Base-by-base conservation (phyloP, 2,888 invertebrate species). In the Mactromeris polynyma region DNA sequence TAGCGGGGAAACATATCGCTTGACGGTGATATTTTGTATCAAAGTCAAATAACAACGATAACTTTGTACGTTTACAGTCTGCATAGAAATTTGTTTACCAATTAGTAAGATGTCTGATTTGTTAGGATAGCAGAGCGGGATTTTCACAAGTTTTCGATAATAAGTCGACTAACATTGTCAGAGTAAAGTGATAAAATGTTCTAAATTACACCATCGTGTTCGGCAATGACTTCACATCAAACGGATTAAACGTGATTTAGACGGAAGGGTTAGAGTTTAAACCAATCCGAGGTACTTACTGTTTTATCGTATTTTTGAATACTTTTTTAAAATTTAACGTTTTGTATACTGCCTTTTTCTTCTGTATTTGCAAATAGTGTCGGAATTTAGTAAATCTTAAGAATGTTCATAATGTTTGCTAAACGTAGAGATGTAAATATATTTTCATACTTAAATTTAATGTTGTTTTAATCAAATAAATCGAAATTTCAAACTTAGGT, bases 141-240 rank as follows among this genome's bases (percentile, higher is more conserved):
- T 58, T 85, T 85, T 85, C 85, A 81, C 85, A 81, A 46, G 69
- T 54, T 80, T 85, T 85, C 33, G 81, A 81, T 69, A 82, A 69
- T 33, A 85, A 79, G 80, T 85, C 33, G 31, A 46, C 31, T 40
- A 40, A 26, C 79, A 33, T 64, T 85, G 69, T 85, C 85, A 81
- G 46, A 81, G 36, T 38, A 36, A 33, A 82, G 69, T 69, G 64
- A 82, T 82, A 64, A 82, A 64, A 69, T n/a, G 40, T 17, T 82
- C 19, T 33, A 69, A 40, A 38, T 38, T 82, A 69, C 40, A n/a
- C 64, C 82, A 64, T 64, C 40, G 64, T 64, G 69, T 64, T 26
- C 58, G 58, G 58, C 19, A 38, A 40, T 36, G 26, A 42, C 82
- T 40, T n/a, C n/a, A 42, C 21, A 82, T 82, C 19, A 82, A 9